Evolutionary conservation across 1,140 invertebrate species (phyloP).

Genomic region (Drosophila mayri): DNA sequence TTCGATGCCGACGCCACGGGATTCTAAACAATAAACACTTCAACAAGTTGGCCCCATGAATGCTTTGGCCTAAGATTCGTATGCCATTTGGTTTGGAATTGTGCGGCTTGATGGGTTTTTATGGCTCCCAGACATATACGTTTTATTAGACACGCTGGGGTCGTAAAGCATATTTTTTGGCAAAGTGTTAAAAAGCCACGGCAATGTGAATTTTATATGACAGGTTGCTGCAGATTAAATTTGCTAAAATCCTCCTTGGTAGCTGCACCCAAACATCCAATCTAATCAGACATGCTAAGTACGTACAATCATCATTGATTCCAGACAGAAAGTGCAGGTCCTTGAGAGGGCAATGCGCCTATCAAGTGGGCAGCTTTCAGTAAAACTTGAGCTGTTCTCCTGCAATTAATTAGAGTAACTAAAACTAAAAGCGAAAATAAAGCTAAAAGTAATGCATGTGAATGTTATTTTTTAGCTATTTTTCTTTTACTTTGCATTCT

Average conservation of each 20-base stretch:
- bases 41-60: constrained; percentile 59
- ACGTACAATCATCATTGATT: constrained; percentile 3
- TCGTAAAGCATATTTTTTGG: constrained; percentile 57
- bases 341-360: constrained; percentile 4
- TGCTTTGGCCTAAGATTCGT: constrained; percentile 22
- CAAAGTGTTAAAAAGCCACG: constrained; percentile 41
- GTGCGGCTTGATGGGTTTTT: constrained; percentile 40
- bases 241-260: constrained; percentile 3
- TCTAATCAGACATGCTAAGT: constrained; percentile 22
- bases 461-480: constrained; percentile 28
- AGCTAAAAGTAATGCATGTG: constrained; percentile 34
- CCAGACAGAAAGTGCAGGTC: neutral
- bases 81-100: constrained; percentile 22
- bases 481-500: neutral
- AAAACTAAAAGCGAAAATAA: neutral
- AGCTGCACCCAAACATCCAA: constrained; percentile 2
- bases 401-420: constrained; percentile 34
- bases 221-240: constrained; percentile 21
- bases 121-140: constrained; percentile 50
- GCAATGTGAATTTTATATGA: constrained; percentile 39
- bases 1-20: constrained; percentile 40
- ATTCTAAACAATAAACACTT: constrained; percentile 68
- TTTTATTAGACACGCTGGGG: constrained; percentile 66
- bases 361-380: constrained; percentile 1
- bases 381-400: neutral